Percentiles rank a stretch among this genome's conserved stretches.
These are phyloP conservation scores for Brachyhypopomus gauderio DNA, from an alignment of 2,113 vertebrate genomes.

Conservation along the genomic window DNA sequence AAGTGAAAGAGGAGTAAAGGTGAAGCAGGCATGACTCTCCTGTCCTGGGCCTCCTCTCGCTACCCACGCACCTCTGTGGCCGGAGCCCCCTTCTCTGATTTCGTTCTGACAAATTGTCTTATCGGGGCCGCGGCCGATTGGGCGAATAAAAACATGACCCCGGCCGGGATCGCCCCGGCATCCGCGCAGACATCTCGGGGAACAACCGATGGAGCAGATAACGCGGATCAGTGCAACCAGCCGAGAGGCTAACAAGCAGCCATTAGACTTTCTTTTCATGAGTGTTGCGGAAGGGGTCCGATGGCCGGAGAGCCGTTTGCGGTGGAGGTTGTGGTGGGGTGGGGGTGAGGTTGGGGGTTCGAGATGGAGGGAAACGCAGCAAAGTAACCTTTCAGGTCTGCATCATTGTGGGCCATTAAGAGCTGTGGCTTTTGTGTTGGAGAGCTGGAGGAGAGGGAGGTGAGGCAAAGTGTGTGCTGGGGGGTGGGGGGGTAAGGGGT, in stretches of 20 bases:
- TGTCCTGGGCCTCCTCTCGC: conserved; percentile 36
- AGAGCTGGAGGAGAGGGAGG: conserved; percentile 34
- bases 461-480: conserved; percentile 21
- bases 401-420: conserved; percentile 80
- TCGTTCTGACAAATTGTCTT: conserved; percentile 81
- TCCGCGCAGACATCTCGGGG: conserved; percentile 74
- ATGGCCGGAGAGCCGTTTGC: conserved; percentile 60
- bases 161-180: conserved; percentile 71
- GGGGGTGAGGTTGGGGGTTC: background rate
- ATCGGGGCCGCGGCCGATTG: conserved; percentile 72
- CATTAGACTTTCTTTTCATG: conserved; percentile 95
- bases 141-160: conserved; percentile 83
- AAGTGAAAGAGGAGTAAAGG: conserved; percentile 31
- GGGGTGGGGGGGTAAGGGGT: conserved; percentile 13
- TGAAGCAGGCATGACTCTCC: conserved; percentile 33
- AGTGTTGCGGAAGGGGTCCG: conserved; percentile 64
- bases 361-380: conserved; percentile 16
- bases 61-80: conserved; percentile 62
- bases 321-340: conserved; percentile 51
- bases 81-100: conserved; percentile 76
- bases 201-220: conserved; percentile 74
- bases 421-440: conserved; percentile 79
- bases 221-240: conserved; percentile 78
- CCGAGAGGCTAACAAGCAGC: conserved; percentile 84
- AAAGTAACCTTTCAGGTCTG: conserved; percentile 78